phyloP scores from a whole-genome alignment of 1,140 invertebrate species.

The Drosophila subpulchrella region DNA sequence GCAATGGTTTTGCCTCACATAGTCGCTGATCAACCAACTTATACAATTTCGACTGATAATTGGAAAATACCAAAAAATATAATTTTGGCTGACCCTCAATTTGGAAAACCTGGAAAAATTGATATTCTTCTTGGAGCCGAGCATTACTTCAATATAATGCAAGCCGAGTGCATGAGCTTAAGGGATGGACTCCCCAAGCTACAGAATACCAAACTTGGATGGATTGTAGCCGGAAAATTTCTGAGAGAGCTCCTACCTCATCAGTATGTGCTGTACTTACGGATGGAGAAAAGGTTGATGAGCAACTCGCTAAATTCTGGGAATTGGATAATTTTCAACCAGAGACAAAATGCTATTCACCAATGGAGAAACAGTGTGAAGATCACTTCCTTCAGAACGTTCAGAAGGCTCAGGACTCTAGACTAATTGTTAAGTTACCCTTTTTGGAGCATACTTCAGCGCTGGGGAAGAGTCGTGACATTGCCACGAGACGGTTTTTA shows the following conservation, averaged over 20 bases:
- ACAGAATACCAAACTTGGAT: not conserved
- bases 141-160: slow-evolving; percentile 9
- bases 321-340: too few relatives aligned
- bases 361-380: too few relatives aligned
- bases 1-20: too few relatives aligned
- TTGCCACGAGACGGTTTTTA: not conserved
- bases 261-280: too few relatives aligned
- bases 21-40: not conserved
- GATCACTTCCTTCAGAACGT: too few relatives aligned
- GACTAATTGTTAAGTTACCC: not conserved
- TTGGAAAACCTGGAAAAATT: slow-evolving; percentile 1
- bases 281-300: too few relatives aligned
- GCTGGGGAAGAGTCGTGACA: not conserved
- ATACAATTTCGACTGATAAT: slow-evolving; percentile 1
- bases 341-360: too few relatives aligned
- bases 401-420: slow-evolving; percentile 3
- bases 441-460: slow-evolving; percentile 2
- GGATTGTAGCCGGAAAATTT: too few relatives aligned
- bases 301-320: too few relatives aligned
- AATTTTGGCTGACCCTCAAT: not conserved
- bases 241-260: too few relatives aligned
- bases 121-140: slow-evolving; percentile 6
- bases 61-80: not conserved
- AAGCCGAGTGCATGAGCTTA: not conserved
- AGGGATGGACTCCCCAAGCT: not conserved